Percentiles rank a stretch among this genome's conserved stretches.
Conservation (phyloP, 2,797 vertebrate genomes). For the Numenius phaeopus region DNA sequence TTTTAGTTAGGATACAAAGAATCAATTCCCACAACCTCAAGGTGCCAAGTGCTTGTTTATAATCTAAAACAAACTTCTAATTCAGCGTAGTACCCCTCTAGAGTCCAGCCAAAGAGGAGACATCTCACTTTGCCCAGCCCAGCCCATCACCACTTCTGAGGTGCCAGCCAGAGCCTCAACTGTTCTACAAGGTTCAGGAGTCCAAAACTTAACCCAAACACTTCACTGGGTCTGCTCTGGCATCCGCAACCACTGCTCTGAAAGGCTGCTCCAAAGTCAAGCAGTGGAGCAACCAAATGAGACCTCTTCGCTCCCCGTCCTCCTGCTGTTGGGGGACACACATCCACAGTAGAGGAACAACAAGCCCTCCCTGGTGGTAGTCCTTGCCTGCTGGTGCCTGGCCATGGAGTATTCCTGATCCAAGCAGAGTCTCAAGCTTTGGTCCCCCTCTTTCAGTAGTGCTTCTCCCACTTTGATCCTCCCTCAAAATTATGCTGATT, state of each 20-base stretch:
- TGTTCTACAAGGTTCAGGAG: neutral
- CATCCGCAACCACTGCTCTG: neutral
- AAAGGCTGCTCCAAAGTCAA: neutral
- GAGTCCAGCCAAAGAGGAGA: neutral
- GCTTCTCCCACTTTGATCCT: neutral
- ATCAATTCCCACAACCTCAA: neutral
- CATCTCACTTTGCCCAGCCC: accelerated
- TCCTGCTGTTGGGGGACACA: neutral
- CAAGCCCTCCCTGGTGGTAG: accelerated
- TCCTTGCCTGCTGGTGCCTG: neutral
- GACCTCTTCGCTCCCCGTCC: neutral
- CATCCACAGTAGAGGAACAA: accelerated
- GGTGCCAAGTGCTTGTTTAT: neutral
- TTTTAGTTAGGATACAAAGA: neutral
- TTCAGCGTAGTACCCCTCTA: neutral
- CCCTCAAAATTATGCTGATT: neutral
- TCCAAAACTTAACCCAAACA: neutral
- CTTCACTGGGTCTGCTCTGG: neutral
- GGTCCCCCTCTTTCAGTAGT: neutral
- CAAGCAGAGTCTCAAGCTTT: neutral
- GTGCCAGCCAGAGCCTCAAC: neutral
- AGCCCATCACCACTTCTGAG: neutral
- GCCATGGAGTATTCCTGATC: neutral
- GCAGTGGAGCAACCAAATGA: neutral
- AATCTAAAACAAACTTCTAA: neutral